These are phyloP conservation scores for Trichopoda pennipes DNA, from an alignment of 2,888 invertebrate genomes.

Conservation along the genomic window DNA sequence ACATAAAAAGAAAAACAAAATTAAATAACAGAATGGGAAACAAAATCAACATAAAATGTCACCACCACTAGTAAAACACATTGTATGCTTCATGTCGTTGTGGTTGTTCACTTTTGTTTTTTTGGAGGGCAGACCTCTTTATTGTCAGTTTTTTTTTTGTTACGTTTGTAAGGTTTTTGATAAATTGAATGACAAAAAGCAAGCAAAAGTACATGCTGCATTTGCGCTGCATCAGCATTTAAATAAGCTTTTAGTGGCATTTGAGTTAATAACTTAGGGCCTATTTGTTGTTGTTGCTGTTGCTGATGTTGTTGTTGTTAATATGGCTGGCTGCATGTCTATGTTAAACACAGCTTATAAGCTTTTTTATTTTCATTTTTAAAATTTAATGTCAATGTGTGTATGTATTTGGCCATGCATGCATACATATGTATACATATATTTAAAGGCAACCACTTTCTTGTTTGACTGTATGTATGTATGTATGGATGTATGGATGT, in stretches of 20 bases:
- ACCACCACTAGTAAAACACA: slow-evolving; percentile 14
- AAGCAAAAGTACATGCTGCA: slow-evolving; percentile 55
- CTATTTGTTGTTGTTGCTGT: slow-evolving; percentile 51
- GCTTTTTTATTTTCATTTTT: not conserved
- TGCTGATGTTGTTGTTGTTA: slow-evolving; percentile 4
- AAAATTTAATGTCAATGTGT: not conserved
- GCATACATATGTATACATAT: slow-evolving; percentile 23
- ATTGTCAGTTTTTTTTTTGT: slow-evolving; percentile 15
- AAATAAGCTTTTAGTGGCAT: slow-evolving; percentile 72
- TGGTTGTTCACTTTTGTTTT: slow-evolving; percentile 47
- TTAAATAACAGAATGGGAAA: not conserved
- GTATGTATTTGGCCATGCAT: not conserved
- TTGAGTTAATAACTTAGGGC: slow-evolving; percentile 72
- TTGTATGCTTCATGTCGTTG: slow-evolving; percentile 9
- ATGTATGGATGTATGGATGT: not conserved
- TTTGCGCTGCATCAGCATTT: slow-evolving; percentile 70
- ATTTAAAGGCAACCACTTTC: no score
- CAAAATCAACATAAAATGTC: slow-evolving; percentile 15
- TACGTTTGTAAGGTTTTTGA: slow-evolving; percentile 30
- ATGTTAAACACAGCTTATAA: slow-evolving; percentile 28
- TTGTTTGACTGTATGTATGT: not conserved
- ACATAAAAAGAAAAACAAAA: not conserved
- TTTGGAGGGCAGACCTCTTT: slow-evolving; percentile 15
- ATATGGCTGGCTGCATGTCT: slow-evolving; percentile 12
- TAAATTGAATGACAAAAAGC: slow-evolving; percentile 22